Evolutionary conservation across 2,888 invertebrate species (phyloP).

Genomic region (Drosophila gaucha): DNA sequence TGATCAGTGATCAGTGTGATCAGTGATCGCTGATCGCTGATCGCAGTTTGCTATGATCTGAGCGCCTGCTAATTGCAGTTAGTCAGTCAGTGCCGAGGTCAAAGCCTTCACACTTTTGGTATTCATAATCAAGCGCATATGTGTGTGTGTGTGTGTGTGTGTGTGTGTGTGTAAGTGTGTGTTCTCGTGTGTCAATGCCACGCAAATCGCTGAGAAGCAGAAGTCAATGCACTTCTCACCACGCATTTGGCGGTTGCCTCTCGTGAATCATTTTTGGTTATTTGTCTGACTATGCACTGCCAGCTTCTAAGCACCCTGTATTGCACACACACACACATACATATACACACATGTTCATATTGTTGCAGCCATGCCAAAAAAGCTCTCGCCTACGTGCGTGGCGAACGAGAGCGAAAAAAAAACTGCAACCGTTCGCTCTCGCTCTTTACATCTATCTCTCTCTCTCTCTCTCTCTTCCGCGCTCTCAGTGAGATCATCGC

Average conservation of each 20-base stretch:
- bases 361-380: slow-evolving; percentile 34
- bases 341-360: neutral
- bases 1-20: slow-evolving; percentile 1
- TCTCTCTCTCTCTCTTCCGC: neutral
- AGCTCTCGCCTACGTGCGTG: slow-evolving; percentile 43
- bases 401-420: slow-evolving; percentile 6
- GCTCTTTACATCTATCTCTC: neutral
- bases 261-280: slow-evolving; percentile 59
- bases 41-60: neutral
- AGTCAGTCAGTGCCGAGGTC: slow-evolving; percentile 54
- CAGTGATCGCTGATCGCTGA: slow-evolving; percentile 1
- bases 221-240: slow-evolving; percentile 57
- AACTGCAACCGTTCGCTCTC: slow-evolving; percentile 15
- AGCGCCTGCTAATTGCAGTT: slow-evolving; percentile 25
- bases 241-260: slow-evolving; percentile 42
- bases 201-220: slow-evolving; percentile 44
- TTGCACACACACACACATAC: slow-evolving; percentile 8
- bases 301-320: slow-evolving; percentile 58
- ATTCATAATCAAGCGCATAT: slow-evolving; percentile 41
- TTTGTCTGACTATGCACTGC: slow-evolving; percentile 50
- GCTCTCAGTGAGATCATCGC: slow-evolving; percentile 48
- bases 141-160: slow-evolving; percentile 11
- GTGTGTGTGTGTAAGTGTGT: neutral
- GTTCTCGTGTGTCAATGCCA: slow-evolving; percentile 51
- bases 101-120: slow-evolving; percentile 41